Conservation (phyloP, 1,140 invertebrate species). For the Ceratosolen solmsi region DNA sequence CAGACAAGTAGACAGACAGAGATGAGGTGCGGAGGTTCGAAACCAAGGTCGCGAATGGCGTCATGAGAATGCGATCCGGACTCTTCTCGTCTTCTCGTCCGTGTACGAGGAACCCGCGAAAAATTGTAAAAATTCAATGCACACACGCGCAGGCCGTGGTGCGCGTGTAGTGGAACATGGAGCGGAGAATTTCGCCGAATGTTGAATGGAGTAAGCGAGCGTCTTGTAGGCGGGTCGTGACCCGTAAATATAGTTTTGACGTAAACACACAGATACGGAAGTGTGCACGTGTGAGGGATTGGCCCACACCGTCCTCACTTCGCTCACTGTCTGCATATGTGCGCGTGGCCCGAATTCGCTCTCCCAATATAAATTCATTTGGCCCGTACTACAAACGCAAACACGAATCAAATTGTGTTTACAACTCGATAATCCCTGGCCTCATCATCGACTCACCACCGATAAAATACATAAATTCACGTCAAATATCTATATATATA, state of each 20-base stretch:
- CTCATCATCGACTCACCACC: no score
- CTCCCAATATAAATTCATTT: constrained; percentile 62
- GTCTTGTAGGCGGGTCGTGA: constrained; percentile 66
- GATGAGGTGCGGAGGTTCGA: constrained; percentile 1
- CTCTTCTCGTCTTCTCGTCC: neutral
- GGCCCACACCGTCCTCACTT: neutral
- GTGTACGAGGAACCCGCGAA: neutral
- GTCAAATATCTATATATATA: no score
- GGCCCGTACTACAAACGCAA: constrained; percentile 39
- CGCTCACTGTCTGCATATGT: neutral
- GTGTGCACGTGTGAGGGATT: constrained; percentile 55
- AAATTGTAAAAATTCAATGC: constrained; percentile 17
- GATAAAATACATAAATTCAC: no score
- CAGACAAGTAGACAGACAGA: neutral
- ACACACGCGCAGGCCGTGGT: neutral
- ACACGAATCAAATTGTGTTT: neutral
- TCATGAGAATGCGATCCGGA: constrained; percentile 40
- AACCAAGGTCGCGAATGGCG: constrained; percentile 52
- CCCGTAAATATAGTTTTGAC: constrained; percentile 66
- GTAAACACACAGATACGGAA: constrained; percentile 65
- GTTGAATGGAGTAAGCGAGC: constrained; percentile 31
- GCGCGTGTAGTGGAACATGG: neutral
- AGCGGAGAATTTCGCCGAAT: neutral
- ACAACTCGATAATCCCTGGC: neutral
- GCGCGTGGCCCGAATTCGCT: constrained; percentile 5